These are phyloP conservation scores for Burhinus oedicnemus DNA, from an alignment of 2,113 vertebrate species.

Conservation along the genomic window DNA sequence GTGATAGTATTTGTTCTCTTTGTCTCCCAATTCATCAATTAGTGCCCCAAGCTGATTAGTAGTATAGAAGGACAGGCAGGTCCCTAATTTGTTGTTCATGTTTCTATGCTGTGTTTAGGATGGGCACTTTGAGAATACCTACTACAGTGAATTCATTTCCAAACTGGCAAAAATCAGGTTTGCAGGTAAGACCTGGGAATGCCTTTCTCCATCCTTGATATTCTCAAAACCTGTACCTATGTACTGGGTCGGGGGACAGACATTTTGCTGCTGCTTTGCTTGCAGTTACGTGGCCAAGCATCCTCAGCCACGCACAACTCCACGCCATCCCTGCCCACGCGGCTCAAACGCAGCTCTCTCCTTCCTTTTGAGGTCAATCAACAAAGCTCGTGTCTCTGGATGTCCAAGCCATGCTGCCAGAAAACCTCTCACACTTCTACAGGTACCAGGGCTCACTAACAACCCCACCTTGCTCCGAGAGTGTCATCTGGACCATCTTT, in stretches of 20 bases:
- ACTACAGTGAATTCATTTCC: slow-evolving; percentile 88
- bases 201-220: background rate
- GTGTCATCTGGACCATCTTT: slow-evolving; percentile 88
- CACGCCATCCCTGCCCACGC: no score
- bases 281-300: background rate
- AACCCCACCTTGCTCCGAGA: slow-evolving; percentile 88
- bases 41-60: background rate
- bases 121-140: slow-evolving; percentile 86
- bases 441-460: slow-evolving; percentile 89
- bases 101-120: slow-evolving; percentile 71
- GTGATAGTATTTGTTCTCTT: background rate
- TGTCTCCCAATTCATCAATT: background rate
- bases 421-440: slow-evolving; percentile 86
- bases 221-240: accelerated
- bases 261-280: background rate
- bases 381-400: slow-evolving; percentile 78
- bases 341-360: background rate
- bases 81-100: background rate
- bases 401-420: slow-evolving; percentile 85
- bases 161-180: slow-evolving; percentile 82
- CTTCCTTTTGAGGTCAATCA: slow-evolving; percentile 75
- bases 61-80: background rate
- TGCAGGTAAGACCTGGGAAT: slow-evolving; percentile 76
- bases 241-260: background rate
- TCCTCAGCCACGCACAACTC: background rate